Evolutionary conservation across 2,888 invertebrate species (phyloP).

Genomic region (Dryomyza anilis): DNA sequence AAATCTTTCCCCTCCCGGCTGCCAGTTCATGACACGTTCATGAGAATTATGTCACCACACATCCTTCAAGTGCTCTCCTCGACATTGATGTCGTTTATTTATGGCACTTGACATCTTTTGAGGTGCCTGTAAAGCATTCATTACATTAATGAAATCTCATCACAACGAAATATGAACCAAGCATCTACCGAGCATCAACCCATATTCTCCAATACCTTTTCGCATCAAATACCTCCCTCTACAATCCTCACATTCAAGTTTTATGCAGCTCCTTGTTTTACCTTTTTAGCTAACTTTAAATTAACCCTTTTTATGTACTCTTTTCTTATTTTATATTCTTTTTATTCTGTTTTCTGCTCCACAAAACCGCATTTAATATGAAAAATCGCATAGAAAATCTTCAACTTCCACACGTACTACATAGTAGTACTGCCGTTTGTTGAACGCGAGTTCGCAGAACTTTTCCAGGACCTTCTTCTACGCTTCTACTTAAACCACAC

Average conservation of each 20-base stretch:
- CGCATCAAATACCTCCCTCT: too few species aligned
- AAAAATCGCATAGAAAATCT: too few species aligned
- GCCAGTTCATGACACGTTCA: not conserved
- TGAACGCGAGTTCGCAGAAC: not conserved
- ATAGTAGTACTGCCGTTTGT: not conserved
- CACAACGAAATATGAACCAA: too few species aligned
- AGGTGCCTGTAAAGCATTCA: slow-evolving; percentile 1
- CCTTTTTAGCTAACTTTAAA: too few species aligned
- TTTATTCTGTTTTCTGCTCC: too few species aligned
- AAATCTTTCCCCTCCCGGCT: not conserved
- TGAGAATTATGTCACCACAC: not conserved
- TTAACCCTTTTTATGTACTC: not conserved
- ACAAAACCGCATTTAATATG: not conserved
- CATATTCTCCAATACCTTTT: too few species aligned
- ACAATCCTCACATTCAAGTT: too few species aligned
- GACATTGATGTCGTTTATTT: slow-evolving; percentile 3
- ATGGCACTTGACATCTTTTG: not conserved
- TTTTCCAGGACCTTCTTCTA: not conserved
- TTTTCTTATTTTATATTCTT: not conserved
- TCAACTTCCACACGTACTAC: not conserved
- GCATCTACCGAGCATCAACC: too few species aligned
- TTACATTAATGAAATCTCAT: slow-evolving; percentile 20
- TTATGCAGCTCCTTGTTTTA: too few species aligned
- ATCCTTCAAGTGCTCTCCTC: not conserved
- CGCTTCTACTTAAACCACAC: not conserved